phyloP scores from a whole-genome alignment of 1,140 invertebrate genomes.

The Lepidurus arcticus region DNA sequence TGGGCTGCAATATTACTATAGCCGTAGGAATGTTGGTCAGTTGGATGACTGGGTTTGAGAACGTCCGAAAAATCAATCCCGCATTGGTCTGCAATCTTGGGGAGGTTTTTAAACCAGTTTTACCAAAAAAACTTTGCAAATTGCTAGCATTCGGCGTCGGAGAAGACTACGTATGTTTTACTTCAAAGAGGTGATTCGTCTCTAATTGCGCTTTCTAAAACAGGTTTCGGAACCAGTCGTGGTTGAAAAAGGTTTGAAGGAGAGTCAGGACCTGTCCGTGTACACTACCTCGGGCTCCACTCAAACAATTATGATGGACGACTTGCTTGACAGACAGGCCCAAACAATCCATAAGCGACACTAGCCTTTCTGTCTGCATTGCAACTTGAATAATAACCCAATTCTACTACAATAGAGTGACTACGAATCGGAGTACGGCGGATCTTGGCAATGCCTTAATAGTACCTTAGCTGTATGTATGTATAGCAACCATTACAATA shows the following conservation, averaged over 20 bases:
- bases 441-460: no score
- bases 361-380: no score
- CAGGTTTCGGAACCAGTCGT: background rate
- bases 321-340: background rate
- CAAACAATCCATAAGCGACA: background rate
- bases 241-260: background rate
- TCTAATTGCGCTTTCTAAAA: background rate
- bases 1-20: slow-evolving; percentile 63
- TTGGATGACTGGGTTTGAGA: slow-evolving; percentile 55
- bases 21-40: slow-evolving; percentile 65
- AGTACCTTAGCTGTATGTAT: no score
- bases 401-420: no score
- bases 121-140: slow-evolving; percentile 35
- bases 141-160: background rate
- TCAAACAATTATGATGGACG: background rate
- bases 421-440: no score
- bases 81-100: slow-evolving; percentile 50
- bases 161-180: background rate
- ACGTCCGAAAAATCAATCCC: slow-evolving; percentile 51
- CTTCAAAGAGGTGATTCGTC: background rate
- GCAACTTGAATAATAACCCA: no score
- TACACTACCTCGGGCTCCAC: background rate
- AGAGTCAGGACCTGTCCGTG: background rate
- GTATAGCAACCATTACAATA: no score
- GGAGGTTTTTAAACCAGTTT: slow-evolving; percentile 46